A percentile compares a stretch with the other conserved stretches of the same genome.
Conservation (phyloP, 2,113 vertebrate species). For the Gadus chalcogrammus region DNA sequence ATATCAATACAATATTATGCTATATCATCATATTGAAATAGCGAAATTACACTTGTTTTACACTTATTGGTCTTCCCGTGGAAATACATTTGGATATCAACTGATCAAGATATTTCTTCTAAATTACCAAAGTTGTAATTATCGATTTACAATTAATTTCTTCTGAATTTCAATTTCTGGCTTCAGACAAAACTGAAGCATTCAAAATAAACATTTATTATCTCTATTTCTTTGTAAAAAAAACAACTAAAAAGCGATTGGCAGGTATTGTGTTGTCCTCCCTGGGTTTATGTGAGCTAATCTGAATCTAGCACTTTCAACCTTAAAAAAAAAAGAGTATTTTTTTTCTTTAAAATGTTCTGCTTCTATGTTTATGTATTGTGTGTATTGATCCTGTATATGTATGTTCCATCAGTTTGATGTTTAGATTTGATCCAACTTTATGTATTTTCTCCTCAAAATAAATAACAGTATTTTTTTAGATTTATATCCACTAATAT, state of each 20-base stretch:
- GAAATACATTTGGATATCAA: slow-evolving; percentile 19
- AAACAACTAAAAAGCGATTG: slow-evolving; percentile 53
- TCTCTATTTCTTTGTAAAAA: slow-evolving; percentile 31
- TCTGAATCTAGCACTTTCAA: slow-evolving; percentile 85
- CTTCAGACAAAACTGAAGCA: slow-evolving; percentile 55
- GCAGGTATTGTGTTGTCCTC: slow-evolving; percentile 74
- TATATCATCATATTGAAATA: no score
- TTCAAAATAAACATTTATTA: slow-evolving; percentile 55
- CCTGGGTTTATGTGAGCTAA: slow-evolving; percentile 80
- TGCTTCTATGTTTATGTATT: slow-evolving; percentile 74
- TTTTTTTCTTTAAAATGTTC: slow-evolving; percentile 69
- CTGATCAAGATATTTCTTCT: slow-evolving; percentile 12
- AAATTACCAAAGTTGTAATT: slow-evolving; percentile 24
- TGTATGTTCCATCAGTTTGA: slow-evolving; percentile 79
- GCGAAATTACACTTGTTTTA: background rate
- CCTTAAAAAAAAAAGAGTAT: slow-evolving; percentile 68
- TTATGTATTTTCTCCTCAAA: slow-evolving; percentile 67
- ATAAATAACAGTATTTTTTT: slow-evolving; percentile 81
- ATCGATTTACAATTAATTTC: slow-evolving; percentile 21
- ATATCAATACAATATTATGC: background rate
- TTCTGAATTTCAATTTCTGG: slow-evolving; percentile 24
- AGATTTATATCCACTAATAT: slow-evolving; percentile 71
- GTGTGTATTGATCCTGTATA: slow-evolving; percentile 76
- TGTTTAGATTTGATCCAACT: slow-evolving; percentile 73
- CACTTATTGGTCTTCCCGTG: slow-evolving; percentile 7